Base-by-base conservation (phyloP, 2,797 vertebrate genomes). In the Tiaroga cobitis region DNA sequence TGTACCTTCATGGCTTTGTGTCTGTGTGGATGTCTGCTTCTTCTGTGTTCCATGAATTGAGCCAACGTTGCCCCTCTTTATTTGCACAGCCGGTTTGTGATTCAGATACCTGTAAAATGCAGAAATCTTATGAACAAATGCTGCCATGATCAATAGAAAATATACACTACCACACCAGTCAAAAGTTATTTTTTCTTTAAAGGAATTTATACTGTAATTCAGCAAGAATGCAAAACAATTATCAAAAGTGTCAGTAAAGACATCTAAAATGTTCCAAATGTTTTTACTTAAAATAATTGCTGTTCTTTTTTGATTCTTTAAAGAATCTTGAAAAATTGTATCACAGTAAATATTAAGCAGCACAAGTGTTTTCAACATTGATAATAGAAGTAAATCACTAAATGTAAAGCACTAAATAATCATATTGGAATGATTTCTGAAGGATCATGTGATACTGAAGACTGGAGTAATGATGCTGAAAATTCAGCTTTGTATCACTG, bases 1-100 rank as follows among this genome's bases (percentile, higher is more conserved):
- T 77, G 72, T 61, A 67, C 32, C 56, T 67, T 63, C 76, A 78
- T 65, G 80, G 77, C 21, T 41, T 83, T 88, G 67, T 85, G 78
- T 86, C 70, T 78, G 43, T 43, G 77, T 29, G 59, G 32, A 68
- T 18, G 46, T 63, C 39, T 39, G 37, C 59, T 83, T 37, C 46
- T 46, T 51, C 49, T 51, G 65, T 75, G 32, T 21, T 86, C 15
- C 34, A 61, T 10, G 13, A 43, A n/a, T 24, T 43, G 69, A 39
- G 56, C 21, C 41, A 26, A 43, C 34, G 69, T 24, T 41, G 13
- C 54, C 21, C 26, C 5, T 8, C 26, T 68, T 70, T 74, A 67
- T 74, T 85, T 68, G 65, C 56, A 26, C 59, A 3, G 15, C 56
- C 43, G 21, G 43, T n/a, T 49, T 10, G 4, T 68, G 24, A 39